phyloP scores from a whole-genome alignment of 2,113 vertebrate genomes.

The Nanorana parkeri region DNA sequence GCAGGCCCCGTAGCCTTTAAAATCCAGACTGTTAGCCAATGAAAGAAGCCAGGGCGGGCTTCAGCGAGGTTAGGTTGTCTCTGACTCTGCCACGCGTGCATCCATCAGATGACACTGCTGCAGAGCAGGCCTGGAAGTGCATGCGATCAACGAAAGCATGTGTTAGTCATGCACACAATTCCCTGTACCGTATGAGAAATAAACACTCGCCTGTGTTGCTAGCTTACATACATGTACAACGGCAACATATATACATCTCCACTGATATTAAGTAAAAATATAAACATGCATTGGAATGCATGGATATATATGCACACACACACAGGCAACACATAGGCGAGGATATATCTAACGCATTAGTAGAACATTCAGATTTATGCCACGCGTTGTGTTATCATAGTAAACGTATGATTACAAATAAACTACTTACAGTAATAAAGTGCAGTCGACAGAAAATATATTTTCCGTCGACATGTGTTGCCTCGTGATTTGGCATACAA shows the following conservation, averaged over 20 bases:
- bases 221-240: neutral
- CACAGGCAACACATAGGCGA: neutral
- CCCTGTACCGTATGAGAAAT: neutral
- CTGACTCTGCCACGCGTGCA: constrained; percentile 55
- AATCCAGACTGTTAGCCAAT: constrained; percentile 38
- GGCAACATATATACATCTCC: neutral
- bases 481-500: neutral
- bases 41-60: constrained; percentile 7
- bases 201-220: neutral
- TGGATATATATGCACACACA: neutral
- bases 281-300: neutral
- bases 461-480: too few species aligned
- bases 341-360: too few species aligned
- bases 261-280: neutral
- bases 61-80: constrained; percentile 47
- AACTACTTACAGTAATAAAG: neutral
- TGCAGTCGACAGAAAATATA: too few species aligned
- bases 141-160: constrained; percentile 29
- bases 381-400: too few species aligned
- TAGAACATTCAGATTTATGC: too few species aligned
- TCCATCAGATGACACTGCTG: constrained; percentile 51
- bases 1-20: constrained; percentile 21
- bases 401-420: too few species aligned
- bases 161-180: neutral
- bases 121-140: constrained; percentile 51